Base-by-base conservation (phyloP, 2,797 vertebrate genomes). In the Anisognathus igniventris region DNA sequence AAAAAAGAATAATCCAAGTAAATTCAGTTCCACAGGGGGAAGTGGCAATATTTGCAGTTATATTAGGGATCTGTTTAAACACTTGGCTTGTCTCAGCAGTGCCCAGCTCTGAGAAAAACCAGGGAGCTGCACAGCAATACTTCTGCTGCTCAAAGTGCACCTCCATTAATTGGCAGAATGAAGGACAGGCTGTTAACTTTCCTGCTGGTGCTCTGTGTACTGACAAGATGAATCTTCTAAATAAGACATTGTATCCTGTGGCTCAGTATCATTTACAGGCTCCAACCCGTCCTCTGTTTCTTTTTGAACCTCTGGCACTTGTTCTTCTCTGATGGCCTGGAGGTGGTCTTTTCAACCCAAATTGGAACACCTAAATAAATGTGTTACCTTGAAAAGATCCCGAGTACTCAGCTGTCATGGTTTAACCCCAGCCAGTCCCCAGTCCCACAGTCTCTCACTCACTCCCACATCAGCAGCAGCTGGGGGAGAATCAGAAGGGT, bases 171-270 rank as follows among this genome's bases (percentile, higher is more conserved):
- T 88, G 86, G 44, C 76, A 92, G 73, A 66, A 78, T 84, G 90
- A 96, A 93, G 70, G 90, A 95, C 93, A 88, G 51, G 44, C 54
- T 91, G 70, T 58, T 90, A 92, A 75, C 79, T 58, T 88, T 91
- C 88, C 76, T 91, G 73, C 76, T 92, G 85, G 42, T 93, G 39
- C 30, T 80, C 82, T 77, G 57, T 33, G 28, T 90, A 88, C 50
- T 78, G 73, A 88, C 78, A 92, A 88, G 78, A 88, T 84, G 79
- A 80, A 86, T 81, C 70, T 95, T 91, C 73, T 93, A 90, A 95
- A 88, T 86, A 96, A 91, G 90, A 92, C 76, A 54, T 86, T n/a
- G 76, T 45, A 44, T 83, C 78, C 78, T 53, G 88, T 54, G 53
- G 70, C 80, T 95, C 42, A 37, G 47, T 40, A 56, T 65, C 70